phyloP scores from a whole-genome alignment of 2,888 invertebrate genomes.

The Lithophane semibrunnea region DNA sequence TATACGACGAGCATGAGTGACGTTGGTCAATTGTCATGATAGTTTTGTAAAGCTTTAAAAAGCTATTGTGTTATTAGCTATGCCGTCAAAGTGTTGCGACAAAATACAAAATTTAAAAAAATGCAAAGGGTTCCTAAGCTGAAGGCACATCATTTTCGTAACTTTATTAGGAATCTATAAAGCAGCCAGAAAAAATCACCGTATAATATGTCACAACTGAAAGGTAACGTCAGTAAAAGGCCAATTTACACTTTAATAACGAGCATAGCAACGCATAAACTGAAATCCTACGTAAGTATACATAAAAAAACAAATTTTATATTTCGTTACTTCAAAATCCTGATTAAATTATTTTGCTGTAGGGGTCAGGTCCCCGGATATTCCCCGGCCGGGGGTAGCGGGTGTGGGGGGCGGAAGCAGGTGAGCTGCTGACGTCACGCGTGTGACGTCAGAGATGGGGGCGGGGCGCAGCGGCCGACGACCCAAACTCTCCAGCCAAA shows the following conservation, averaged over 20 bases:
- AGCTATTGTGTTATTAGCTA: not conserved
- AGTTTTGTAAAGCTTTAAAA: not conserved
- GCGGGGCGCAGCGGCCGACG: slow-evolving; percentile 82
- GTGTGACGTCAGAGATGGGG: slow-evolving; percentile 84
- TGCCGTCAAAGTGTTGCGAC: not conserved
- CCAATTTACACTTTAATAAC: slow-evolving; percentile 35
- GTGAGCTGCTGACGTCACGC: slow-evolving; percentile 84
- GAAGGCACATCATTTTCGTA: not conserved
- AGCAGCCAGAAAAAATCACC: not conserved
- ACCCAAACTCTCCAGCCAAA: slow-evolving; percentile 73
- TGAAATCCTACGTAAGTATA: slow-evolving; percentile 42
- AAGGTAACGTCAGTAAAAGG: slow-evolving; percentile 20
- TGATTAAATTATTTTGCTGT: slow-evolving; percentile 75
- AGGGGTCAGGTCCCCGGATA: slow-evolving; percentile 74
- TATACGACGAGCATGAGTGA: slow-evolving; percentile 21
- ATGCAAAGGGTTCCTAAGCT: not conserved
- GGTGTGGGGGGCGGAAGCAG: slow-evolving; percentile 74
- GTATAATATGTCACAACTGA: slow-evolving; percentile 11
- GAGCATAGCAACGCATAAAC: slow-evolving; percentile 36
- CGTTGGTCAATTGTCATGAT: slow-evolving; percentile 22
- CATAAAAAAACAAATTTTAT: slow-evolving; percentile 59
- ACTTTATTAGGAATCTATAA: not conserved
- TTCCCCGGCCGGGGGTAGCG: slow-evolving; percentile 66
- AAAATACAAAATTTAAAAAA: not conserved
- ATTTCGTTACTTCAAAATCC: slow-evolving; percentile 64